Evolutionary conservation across 2,888 invertebrate genomes (phyloP).

Genomic region (Acrobasis repandana): DNA sequence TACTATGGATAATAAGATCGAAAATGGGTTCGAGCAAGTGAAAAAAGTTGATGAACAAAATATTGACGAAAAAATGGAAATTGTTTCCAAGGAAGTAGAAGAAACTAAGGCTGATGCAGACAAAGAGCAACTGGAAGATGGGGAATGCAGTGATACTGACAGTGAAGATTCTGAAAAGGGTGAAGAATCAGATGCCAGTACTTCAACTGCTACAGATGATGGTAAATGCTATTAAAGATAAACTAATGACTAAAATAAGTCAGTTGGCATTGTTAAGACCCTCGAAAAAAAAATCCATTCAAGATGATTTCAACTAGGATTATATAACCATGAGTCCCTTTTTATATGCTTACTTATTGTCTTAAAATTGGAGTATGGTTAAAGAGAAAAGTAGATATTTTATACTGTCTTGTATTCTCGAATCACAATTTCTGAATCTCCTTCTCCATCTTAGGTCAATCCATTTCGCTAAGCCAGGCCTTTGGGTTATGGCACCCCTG

Average conservation of each 20-base stretch:
- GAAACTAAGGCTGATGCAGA: slow-evolving; percentile 26
- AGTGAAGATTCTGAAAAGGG: slow-evolving; percentile 54
- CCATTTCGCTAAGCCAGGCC: no score
- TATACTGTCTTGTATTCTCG: no score
- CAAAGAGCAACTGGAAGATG: slow-evolving; percentile 81
- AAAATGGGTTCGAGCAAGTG: not conserved
- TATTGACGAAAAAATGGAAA: not conserved
- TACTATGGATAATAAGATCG: not conserved
- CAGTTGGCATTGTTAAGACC: no score
- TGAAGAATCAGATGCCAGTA: slow-evolving; percentile 57
- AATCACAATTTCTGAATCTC: no score
- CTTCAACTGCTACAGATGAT: slow-evolving; percentile 73
- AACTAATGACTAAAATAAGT: not conserved
- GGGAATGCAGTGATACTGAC: slow-evolving; percentile 84
- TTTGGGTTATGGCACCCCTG: no score
- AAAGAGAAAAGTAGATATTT: no score
- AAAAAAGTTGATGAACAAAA: not conserved
- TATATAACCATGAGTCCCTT: no score
- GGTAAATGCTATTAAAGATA: slow-evolving; percentile 52
- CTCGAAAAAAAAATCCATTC: no score
- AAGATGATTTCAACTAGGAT: no score
- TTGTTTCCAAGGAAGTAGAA: slow-evolving; percentile 22
- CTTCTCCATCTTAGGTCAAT: no score
- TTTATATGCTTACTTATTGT: no score
- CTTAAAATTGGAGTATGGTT: no score